Percentiles rank a stretch among this genome's conserved stretches.
Evolutionary conservation across 2,797 vertebrate species (phyloP).

Genomic region (Chanos chanos): DNA sequence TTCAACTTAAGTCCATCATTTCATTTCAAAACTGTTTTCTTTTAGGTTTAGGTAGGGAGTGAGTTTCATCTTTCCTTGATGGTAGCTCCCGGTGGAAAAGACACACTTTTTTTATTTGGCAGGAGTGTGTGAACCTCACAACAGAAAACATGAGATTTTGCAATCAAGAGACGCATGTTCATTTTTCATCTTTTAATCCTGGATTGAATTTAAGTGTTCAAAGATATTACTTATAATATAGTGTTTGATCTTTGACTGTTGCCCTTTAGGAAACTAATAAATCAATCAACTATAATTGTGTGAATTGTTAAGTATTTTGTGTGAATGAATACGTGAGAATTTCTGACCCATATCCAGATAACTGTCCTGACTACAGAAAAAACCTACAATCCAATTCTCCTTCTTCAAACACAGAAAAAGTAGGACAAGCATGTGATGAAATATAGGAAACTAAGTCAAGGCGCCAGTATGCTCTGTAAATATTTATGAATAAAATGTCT

Average conservation of each 20-base stretch:
- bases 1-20: conserved; percentile 15
- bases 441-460: no score
- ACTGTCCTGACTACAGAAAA: no score
- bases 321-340: no score
- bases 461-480: no score
- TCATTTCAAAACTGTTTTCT: conserved; percentile 29
- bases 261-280: neutral
- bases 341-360: no score
- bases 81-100: conserved; percentile 1
- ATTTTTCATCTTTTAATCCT: conserved; percentile 28
- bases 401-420: no score
- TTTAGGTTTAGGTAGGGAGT: conserved; percentile 28
- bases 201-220: neutral
- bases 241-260: neutral
- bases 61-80: neutral
- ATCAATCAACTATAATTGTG: neutral
- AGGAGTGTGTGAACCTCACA: conserved; percentile 28
- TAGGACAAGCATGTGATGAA: no score
- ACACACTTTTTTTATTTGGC: conserved; percentile 14
- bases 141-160: conserved; percentile 36
- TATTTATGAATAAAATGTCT: no score
- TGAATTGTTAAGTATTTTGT: neutral
- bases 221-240: neutral
- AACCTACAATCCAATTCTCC: no score
- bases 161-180: conserved; percentile 32